Evolutionary conservation across 2,113 vertebrate species (phyloP).

Genomic region (Limanda limanda): DNA sequence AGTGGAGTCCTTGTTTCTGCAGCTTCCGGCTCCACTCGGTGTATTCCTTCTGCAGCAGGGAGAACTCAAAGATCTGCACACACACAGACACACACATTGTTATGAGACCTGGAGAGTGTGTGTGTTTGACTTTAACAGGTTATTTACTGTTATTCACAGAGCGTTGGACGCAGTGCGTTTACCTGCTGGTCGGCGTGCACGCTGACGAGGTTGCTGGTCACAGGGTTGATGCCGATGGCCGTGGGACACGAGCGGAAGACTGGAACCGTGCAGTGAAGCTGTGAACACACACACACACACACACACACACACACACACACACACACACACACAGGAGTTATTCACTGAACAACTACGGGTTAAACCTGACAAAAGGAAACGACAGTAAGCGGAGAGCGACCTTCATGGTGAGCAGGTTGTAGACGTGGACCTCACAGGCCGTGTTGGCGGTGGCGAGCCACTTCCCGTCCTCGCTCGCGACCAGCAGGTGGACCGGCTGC

Average conservation of each 20-base stretch:
- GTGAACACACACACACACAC: slow-evolving; percentile 12
- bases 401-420: slow-evolving; percentile 85
- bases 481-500: slow-evolving; percentile 87
- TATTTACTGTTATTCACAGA: too few relatives aligned
- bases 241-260: slow-evolving; percentile 88
- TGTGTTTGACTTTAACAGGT: neutral
- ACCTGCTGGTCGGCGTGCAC: slow-evolving; percentile 95
- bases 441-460: slow-evolving; percentile 88
- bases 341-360: too few relatives aligned
- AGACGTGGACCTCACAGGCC: slow-evolving; percentile 85
- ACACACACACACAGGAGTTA: neutral
- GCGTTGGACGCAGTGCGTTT: neutral
- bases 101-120: neutral
- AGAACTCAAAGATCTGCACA: slow-evolving; percentile 90
- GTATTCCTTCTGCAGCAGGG: slow-evolving; percentile 87
- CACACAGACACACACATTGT: neutral
- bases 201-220: slow-evolving; percentile 86
- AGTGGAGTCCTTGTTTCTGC: slow-evolving; percentile 88
- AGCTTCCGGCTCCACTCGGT: slow-evolving; percentile 89
- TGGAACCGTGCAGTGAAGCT: slow-evolving; percentile 90
- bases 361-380: slow-evolving; percentile 2
- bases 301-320: neutral
- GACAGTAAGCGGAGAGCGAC: slow-evolving; percentile 65
- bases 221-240: slow-evolving; percentile 88
- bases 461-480: slow-evolving; percentile 84